These are phyloP conservation scores for Ceratitis capitata DNA, from an alignment of 1,140 invertebrate species.

Conservation along the genomic window DNA sequence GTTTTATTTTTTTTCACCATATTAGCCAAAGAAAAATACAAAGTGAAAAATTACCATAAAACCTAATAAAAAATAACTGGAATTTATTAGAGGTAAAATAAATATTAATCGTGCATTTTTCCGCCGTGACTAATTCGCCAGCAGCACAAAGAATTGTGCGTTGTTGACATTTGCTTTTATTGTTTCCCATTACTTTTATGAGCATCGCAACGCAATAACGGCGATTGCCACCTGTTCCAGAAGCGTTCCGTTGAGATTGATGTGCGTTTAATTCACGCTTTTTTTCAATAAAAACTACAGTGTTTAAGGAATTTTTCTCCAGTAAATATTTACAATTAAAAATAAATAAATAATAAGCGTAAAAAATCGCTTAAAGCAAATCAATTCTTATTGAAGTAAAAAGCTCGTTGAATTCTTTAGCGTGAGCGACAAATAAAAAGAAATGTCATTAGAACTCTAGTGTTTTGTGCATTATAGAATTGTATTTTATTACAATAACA, in stretches of 20 bases:
- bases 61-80: neutral
- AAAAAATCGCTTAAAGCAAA: neutral
- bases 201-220: neutral
- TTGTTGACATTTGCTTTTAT: neutral
- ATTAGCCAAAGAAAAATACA: neutral
- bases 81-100: no score
- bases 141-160: neutral
- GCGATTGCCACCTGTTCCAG: slow-evolving; percentile 1
- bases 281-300: neutral
- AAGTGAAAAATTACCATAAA: neutral
- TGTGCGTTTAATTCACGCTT: no score
- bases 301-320: no score
- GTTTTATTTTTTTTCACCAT: neutral
- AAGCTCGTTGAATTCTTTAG: neutral
- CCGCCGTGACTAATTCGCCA: neutral
- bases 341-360: neutral
- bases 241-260: neutral
- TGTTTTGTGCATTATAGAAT: neutral
- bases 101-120: neutral
- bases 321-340: neutral
- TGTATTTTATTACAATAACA: neutral
- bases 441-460: neutral
- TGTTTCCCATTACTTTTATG: neutral
- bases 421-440: neutral
- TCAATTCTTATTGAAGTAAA: neutral